Base-by-base conservation (phyloP, 92 coral and sea anemone species). In the Actinostola sp. region DNA sequence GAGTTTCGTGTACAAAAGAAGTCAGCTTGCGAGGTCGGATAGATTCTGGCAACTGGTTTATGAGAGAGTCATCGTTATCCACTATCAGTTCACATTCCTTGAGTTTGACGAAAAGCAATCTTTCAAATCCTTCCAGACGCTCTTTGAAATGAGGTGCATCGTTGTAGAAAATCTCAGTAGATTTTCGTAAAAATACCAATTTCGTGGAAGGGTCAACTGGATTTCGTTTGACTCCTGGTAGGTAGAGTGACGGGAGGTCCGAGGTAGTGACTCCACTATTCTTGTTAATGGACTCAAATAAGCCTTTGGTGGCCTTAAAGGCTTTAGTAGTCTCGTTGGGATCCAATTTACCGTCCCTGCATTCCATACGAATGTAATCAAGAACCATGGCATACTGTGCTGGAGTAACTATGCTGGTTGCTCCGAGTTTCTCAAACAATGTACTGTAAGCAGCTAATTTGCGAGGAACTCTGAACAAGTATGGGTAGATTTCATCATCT, bases 371-470 rank as follows among this genome's bases (percentile, higher is more conserved):
- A n/a, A 86, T 41, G 75, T 38, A 72, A 24, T 62, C 70, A 38
- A 86, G 69, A 48, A 90, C 89, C 78, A 70, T 68, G 2, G 96
- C 86, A 21, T 83, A 87, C 51, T 90, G 92, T 2, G 50, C 60
- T 21, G 82, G 53, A 23, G 73, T 73, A 7, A 58, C 89, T 11
- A 49, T 62, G 31, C 62, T 66, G 8, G 92, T 70, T 20, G 86
- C 74, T 4, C 96, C 96, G 31, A 90, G 63, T 8, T 36, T 50
- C 28, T 52, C 57, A 79, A 87, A 79, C 34, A 87, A 8, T 14
- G 44, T 55, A 16, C 50, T 75, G 66, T 57, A 90, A 27, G 61
- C 46, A 26, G 82, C 92, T 27, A 86, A 30, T 24, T 71, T 60
- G 9, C 13, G 67, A 17, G 89, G 96, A 31, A 73, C 14, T 48